These are phyloP conservation scores for Xenopus petersii DNA, from an alignment of 2,797 vertebrate species.

Conservation along the genomic window DNA sequence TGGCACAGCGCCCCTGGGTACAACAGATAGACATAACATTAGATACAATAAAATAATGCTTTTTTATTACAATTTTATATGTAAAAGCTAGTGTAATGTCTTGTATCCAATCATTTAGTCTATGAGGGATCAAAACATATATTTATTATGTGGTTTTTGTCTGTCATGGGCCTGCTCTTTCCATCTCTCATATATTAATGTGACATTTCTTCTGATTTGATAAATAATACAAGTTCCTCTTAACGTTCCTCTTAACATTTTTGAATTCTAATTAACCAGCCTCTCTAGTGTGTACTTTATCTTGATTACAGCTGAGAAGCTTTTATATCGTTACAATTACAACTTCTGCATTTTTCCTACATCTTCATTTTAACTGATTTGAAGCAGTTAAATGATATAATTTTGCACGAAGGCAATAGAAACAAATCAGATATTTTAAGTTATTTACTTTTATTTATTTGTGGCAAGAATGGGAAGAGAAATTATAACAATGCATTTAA, in stretches of 20 bases:
- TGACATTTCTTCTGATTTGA: slow-evolving; percentile 32
- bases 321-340: neutral
- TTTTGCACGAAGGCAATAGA: neutral
- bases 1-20: too few species aligned
- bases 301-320: slow-evolving; percentile 17
- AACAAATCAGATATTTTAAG: too few species aligned
- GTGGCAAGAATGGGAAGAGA: too few species aligned
- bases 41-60: neutral
- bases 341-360: neutral
- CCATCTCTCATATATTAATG: slow-evolving; percentile 6
- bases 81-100: neutral
- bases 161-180: neutral
- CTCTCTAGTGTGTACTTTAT: slow-evolving; percentile 33
- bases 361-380: neutral
- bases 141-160: neutral
- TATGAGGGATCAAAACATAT: neutral
- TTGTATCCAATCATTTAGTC: neutral
- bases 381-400: neutral
- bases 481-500: too few species aligned
- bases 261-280: slow-evolving; percentile 30
- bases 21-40: neutral
- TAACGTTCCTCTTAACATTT: slow-evolving; percentile 33
- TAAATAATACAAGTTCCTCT: slow-evolving; percentile 37
- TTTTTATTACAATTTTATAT: neutral
- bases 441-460: too few species aligned